Evolutionary conservation across 2,888 invertebrate species (phyloP), one percentile per base, ranked within the genome.

Genomic region (Achlya flavicornis): DNA sequence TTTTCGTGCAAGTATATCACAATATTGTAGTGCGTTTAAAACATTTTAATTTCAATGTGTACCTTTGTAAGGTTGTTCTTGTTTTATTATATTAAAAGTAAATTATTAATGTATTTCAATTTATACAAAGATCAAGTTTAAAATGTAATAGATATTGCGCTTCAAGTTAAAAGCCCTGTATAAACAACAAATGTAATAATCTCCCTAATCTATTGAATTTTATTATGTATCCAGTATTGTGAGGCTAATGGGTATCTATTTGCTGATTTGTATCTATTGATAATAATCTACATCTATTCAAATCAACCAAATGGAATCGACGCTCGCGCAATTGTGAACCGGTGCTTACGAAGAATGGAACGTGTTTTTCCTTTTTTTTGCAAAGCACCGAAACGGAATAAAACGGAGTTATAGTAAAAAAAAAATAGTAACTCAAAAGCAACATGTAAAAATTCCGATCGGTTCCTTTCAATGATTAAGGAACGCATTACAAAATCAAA

Each of bases 21-120:
- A 53, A 63, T 72, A 71, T 63, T 66, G 65, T 64, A 75, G 69
- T 72, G 75, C 81, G 83, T 84, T 84, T 81, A 84, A 83, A 90
- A 90, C 88, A 89, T 91, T 90, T 91, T 90, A 89, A 90, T 90
- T 90, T 86, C 83, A 85, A 89, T 88, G 85, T 87, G 87, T 86
- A 88, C 87, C 82, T 87, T 89, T 87, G 77, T 87, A 79, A 81
- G 81, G 81, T 79, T 81, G 80, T 79, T 83, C 80, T 83, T 81
- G 83, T 81, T 84, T 80, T 76, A 76, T 60, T 41, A 41, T 75
- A 78, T 79, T 75, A 73, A 79, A 80, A 78, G 77, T 74, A 72
- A 72, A 73, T 70, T 73, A 73, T 70, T 68, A 64, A 61, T 43
- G 41, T 19, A 60, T 60, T 60, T 60, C 16, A 60, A 41, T 57